These are phyloP conservation scores for Nicator chloris DNA, from an alignment of 2,113 vertebrate genomes.

Conservation along the genomic window DNA sequence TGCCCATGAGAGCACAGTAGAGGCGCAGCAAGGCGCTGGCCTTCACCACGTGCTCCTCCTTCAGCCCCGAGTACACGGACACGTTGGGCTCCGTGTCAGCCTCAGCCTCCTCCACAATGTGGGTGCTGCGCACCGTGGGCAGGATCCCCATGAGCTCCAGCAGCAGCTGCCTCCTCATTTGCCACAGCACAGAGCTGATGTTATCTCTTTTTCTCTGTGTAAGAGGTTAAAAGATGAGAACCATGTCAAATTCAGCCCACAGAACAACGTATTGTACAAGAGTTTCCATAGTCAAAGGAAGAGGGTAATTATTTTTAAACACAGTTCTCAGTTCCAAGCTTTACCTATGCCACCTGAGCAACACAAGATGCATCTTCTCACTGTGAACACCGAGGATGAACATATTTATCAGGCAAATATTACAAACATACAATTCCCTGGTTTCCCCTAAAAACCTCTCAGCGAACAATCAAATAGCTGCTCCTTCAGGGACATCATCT, in stretches of 20 bases:
- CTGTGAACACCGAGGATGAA: background rate
- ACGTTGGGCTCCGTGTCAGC: constrained; percentile 72
- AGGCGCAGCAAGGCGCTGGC: constrained; percentile 92
- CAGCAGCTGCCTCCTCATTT: constrained; percentile 96
- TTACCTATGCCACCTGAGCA: background rate
- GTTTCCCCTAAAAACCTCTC: background rate
- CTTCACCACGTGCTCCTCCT: constrained; percentile 96
- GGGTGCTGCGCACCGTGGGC: constrained; percentile 88
- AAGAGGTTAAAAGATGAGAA: constrained; percentile 2
- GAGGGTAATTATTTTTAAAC: background rate
- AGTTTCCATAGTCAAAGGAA: background rate
- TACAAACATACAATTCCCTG: background rate
- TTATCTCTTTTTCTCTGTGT: constrained; percentile 87
- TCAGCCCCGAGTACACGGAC: constrained; percentile 88
- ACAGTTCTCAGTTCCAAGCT: background rate
- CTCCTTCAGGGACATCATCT: background rate
- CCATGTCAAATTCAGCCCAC: background rate
- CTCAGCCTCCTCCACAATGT: constrained; percentile 78
- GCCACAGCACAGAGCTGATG: constrained; percentile 95
- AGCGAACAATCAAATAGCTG: background rate
- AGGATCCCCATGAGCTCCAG: constrained; percentile 94
- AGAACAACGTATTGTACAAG: fast-evolving
- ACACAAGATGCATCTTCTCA: background rate
- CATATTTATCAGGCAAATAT: background rate
- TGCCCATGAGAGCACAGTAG: constrained; percentile 97